These are phyloP conservation scores for Furcula furcula DNA, from an alignment of 2,888 invertebrate genomes.

Conservation along the genomic window DNA sequence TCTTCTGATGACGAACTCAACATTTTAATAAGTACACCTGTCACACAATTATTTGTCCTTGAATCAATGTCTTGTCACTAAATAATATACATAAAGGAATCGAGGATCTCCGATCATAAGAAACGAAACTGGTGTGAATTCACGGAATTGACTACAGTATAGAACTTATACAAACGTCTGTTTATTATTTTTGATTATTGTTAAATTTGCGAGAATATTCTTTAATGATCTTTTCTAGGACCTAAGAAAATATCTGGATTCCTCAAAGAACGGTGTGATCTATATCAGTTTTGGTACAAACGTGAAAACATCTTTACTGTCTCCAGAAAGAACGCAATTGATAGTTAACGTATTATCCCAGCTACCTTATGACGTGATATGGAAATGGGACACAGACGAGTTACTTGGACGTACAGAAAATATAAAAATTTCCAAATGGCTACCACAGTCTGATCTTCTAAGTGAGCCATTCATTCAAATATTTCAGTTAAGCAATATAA, in stretches of 20 bases:
- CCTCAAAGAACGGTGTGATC: slow-evolving; percentile 48
- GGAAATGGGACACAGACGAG: slow-evolving; percentile 52
- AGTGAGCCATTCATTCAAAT: slow-evolving; percentile 3
- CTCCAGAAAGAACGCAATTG: slow-evolving; percentile 30
- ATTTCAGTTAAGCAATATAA: background rate
- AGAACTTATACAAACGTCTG: no score
- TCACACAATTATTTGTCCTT: no score
- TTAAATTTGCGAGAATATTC: no score
- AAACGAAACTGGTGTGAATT: no score
- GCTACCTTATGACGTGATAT: slow-evolving; percentile 54
- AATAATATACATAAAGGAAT: no score
- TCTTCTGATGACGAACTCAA: no score
- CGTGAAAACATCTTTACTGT: slow-evolving; percentile 36
- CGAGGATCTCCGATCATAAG: no score
- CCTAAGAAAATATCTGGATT: slow-evolving; percentile 39
- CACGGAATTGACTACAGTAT: no score
- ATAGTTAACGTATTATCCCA: slow-evolving; percentile 45
- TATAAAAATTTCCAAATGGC: slow-evolving; percentile 32
- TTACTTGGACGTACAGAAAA: slow-evolving; percentile 39
- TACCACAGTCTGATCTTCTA: slow-evolving; percentile 23
- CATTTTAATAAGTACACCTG: no score
- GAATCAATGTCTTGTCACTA: no score
- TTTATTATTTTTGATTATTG: no score
- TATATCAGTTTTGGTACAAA: slow-evolving; percentile 52
- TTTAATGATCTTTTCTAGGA: slow-evolving; percentile 18